A percentile compares a stretch with the other conserved stretches of the same genome.
Evolutionary conservation across 1,140 invertebrate genomes (phyloP).

Genomic region (Drosophila truncata): DNA sequence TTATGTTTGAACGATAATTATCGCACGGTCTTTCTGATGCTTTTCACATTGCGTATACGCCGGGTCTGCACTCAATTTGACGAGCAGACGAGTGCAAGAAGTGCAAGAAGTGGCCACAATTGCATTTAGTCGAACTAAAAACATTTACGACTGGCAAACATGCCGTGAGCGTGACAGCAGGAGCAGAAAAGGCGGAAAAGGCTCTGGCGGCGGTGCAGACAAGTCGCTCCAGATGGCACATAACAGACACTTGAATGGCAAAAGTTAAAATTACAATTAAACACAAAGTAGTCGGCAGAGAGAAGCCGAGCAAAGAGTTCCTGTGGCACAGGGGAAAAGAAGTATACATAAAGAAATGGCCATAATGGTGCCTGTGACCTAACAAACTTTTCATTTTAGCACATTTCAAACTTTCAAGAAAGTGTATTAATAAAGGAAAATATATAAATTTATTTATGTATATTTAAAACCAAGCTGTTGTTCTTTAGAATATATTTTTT

Average conservation of each 20-base stretch:
- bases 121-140: constrained; percentile 51
- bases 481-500: too few species aligned
- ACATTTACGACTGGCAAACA: constrained; percentile 47
- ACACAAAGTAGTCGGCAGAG: constrained; percentile 23
- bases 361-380: constrained; percentile 2
- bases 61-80: constrained; percentile 15
- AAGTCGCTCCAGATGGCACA: constrained; percentile 50
- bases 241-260: constrained; percentile 39
- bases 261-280: constrained; percentile 57
- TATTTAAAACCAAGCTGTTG: background rate
- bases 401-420: background rate
- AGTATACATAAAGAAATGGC: constrained; percentile 4
- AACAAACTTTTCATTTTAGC: constrained; percentile 16
- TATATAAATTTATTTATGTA: background rate
- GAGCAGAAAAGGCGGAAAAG: constrained; percentile 17
- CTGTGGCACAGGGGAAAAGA: constrained; percentile 3
- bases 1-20: constrained; percentile 23
- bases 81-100: constrained; percentile 16
- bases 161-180: constrained; percentile 32
- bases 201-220: constrained; percentile 28
- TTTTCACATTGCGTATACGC: constrained; percentile 33
- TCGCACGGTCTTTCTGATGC: background rate
- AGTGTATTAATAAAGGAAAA: constrained; percentile 1
- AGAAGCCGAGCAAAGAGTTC: constrained; percentile 18
- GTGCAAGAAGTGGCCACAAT: constrained; percentile 45